phyloP scores from a whole-genome alignment of 2,113 vertebrate species.

The Symphodus melops region DNA sequence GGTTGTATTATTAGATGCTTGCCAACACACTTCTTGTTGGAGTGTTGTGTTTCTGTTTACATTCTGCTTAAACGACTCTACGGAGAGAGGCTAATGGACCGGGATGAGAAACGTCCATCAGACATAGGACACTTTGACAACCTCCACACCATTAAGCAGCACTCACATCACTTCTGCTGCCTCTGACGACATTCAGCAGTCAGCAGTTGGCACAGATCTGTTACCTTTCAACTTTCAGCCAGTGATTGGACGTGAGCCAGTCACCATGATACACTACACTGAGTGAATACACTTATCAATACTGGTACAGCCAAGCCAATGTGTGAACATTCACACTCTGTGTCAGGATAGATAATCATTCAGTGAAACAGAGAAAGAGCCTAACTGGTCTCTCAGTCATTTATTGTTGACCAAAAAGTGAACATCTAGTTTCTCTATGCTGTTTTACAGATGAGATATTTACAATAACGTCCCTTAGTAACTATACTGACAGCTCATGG shows the following conservation, averaged over 20 bases:
- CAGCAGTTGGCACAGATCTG: not conserved
- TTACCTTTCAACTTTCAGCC: slow-evolving; percentile 16
- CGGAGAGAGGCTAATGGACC: not conserved
- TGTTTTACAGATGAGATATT: not conserved
- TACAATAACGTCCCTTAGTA: too few species aligned
- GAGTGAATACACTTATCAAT: not conserved
- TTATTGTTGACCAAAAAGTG: not conserved
- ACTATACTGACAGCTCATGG: too few species aligned
- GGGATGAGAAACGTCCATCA: not conserved
- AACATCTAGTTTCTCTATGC: not conserved
- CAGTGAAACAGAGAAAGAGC: not conserved
- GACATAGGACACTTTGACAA: too few species aligned
- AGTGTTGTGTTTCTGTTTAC: too few species aligned
- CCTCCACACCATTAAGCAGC: not conserved
- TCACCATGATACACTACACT: not conserved
- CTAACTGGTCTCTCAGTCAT: not conserved
- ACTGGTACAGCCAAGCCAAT: not conserved
- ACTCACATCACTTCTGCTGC: slow-evolving; percentile 4
- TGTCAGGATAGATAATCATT: slow-evolving; percentile 35
- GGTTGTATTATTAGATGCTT: too few species aligned
- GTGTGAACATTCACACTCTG: slow-evolving; percentile 21
- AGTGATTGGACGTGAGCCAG: slow-evolving; percentile 30
- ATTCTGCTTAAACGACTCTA: too few species aligned
- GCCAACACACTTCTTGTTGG: too few species aligned
- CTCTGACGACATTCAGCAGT: slow-evolving; percentile 2